Evolutionary conservation across 2,113 vertebrate genomes (phyloP), one percentile per base, ranked within the genome.

Genomic region (Pelvicachromis taeniatus): DNA sequence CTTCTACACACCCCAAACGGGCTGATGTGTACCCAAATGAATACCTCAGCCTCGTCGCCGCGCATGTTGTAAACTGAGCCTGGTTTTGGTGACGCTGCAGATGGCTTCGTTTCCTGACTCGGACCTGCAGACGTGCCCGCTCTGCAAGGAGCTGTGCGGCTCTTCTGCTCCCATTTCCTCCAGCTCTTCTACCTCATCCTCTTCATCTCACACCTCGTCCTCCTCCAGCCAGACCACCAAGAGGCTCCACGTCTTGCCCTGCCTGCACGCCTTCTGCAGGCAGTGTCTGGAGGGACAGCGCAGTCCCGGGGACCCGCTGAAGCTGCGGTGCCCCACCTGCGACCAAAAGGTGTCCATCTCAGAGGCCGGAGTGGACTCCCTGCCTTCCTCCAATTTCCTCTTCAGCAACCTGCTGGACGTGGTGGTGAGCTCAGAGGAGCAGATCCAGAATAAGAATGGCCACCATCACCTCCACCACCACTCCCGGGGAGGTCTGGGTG

Each of bases 21-120:
- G 70, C 85, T 45, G 45, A 86, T 73, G 86, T 75, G 82, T 87
- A 78, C 48, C 56, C 92, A 70, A 56, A 92, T 91, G 90, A 88
- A 88, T 84, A 87, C 86, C 91, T 88, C 91, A 81, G 9, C 70
- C 31, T 68, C 53, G 14, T 35, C 80, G 58, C 78, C 82, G 81
- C 70, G 12, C 80, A 7, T 86, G 81, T 90, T 90, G 85, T 91
- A 82, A 89, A 86, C 87, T 84, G 77, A 89, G 84, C 84, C 75
- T 75, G 56, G 83, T 93, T 84, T 82, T 55, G 45, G 45, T 52
- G 29, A 52, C 70, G 40, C 90, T 86, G 83, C 93, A 96, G 96
- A 98, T 99, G 98, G 97, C 97, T 96, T 97, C 97, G 54, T 98
- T 97, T 91, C 95, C 97, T 40, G 97, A 98, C 89, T 95, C 97